Evolutionary conservation across 2,888 invertebrate genomes (phyloP).

Genomic region (Myathropa florea): DNA sequence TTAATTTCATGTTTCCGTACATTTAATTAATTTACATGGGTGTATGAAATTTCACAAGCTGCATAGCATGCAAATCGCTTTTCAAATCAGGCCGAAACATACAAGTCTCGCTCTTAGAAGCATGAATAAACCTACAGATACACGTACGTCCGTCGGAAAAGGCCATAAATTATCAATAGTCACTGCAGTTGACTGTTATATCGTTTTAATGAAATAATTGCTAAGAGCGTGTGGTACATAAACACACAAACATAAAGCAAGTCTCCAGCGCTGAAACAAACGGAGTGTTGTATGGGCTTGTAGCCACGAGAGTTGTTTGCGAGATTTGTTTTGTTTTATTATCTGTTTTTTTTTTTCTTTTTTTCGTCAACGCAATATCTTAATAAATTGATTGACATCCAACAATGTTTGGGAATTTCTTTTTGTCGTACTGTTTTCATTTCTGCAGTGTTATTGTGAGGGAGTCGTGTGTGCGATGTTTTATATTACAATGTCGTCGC

Average conservation of each 20-base stretch:
- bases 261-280: constrained; percentile 24
- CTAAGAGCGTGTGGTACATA: constrained; percentile 67
- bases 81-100: constrained; percentile 54
- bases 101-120: constrained; percentile 31
- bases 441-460: constrained; percentile 45
- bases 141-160: constrained; percentile 62
- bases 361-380: constrained; percentile 65
- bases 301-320: constrained; percentile 20
- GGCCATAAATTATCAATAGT: constrained; percentile 73
- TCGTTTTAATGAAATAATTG: constrained; percentile 75
- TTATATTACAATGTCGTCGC: constrained; percentile 56
- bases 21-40: constrained; percentile 66
- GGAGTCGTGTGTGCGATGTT: constrained; percentile 36
- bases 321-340: constrained; percentile 34
- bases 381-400: constrained; percentile 74
- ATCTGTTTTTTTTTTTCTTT: neutral
- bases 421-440: neutral
- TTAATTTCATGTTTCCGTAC: constrained; percentile 25
- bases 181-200: constrained; percentile 73
- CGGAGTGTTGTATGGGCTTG: constrained; percentile 30
- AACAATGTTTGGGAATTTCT: constrained; percentile 56
- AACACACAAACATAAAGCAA: constrained; percentile 5
- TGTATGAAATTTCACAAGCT: constrained; percentile 54
- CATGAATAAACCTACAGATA: constrained; percentile 35
- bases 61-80: constrained; percentile 62